These are phyloP conservation scores for Cinclus cinclus DNA, from an alignment of 2,113 vertebrate species.

Conservation along the genomic window DNA sequence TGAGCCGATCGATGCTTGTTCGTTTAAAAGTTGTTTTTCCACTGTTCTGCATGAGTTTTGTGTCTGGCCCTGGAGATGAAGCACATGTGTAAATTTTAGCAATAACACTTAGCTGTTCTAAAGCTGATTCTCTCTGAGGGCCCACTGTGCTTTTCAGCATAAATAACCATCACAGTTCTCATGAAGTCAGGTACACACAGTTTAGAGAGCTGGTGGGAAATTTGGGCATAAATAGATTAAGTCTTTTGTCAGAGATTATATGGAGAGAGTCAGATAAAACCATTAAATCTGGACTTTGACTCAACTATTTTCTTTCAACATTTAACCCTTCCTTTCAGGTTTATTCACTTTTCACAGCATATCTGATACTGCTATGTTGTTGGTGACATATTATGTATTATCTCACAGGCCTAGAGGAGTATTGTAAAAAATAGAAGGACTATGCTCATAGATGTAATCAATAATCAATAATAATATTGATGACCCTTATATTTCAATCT, in stretches of 20 bases:
- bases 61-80: slow-evolving; percentile 85
- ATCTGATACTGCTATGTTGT: neutral
- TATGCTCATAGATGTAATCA: neutral
- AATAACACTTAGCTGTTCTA: neutral
- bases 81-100: neutral
- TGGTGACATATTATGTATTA: neutral
- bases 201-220: neutral
- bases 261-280: neutral
- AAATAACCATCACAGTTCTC: neutral
- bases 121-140: neutral
- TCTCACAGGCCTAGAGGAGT: neutral
- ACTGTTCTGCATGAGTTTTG: slow-evolving; percentile 95
- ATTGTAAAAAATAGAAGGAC: neutral
- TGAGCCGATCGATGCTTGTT: slow-evolving; percentile 87
- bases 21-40: slow-evolving; percentile 88
- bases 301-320: neutral
- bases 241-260: neutral
- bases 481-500: neutral
- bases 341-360: neutral
- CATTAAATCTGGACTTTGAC: neutral
- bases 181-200: neutral
- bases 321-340: neutral
- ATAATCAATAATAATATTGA: neutral
- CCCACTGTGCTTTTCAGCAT: neutral
- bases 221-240: neutral